phyloP scores from a whole-genome alignment of 1,140 invertebrate species.

The Elysia chlorotica region DNA sequence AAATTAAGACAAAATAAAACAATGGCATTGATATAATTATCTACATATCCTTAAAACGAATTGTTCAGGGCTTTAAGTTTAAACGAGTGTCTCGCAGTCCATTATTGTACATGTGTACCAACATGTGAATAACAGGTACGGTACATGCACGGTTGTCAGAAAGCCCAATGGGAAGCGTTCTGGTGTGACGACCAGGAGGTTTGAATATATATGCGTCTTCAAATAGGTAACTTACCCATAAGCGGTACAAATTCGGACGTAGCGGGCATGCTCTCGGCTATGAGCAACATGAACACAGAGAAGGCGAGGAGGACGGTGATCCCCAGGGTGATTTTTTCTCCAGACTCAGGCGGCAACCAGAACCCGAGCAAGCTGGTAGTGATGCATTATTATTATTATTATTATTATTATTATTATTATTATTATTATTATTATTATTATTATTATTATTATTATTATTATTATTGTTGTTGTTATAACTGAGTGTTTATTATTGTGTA shows the following conservation, averaged over 20 bases:
- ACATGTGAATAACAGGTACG: background rate
- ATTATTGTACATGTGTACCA: too few relatives aligned
- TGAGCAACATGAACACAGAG: constrained; percentile 70
- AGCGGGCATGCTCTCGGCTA: constrained; percentile 69
- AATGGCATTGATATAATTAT: background rate
- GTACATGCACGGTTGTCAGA: background rate
- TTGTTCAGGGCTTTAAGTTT: background rate
- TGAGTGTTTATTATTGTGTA: too few relatives aligned
- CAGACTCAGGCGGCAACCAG: constrained; percentile 69
- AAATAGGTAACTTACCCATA: constrained; percentile 63
- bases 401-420: too few relatives aligned
- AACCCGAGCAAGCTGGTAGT: constrained; percentile 70
- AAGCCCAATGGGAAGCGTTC: too few relatives aligned
- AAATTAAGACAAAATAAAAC: background rate
- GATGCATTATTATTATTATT: too few relatives aligned
- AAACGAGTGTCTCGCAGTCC: too few relatives aligned
- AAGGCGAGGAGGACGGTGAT: constrained; percentile 71
- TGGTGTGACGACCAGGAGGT: too few relatives aligned
- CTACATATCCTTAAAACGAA: background rate
- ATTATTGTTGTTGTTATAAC: too few relatives aligned
- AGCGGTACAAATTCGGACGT: constrained; percentile 70
- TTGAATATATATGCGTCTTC: too few relatives aligned
- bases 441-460: too few relatives aligned
- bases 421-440: too few relatives aligned
- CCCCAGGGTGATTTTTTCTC: constrained; percentile 69